phyloP scores from a whole-genome alignment of 2,113 vertebrate species.

The Philantomba maxwellii region DNA sequence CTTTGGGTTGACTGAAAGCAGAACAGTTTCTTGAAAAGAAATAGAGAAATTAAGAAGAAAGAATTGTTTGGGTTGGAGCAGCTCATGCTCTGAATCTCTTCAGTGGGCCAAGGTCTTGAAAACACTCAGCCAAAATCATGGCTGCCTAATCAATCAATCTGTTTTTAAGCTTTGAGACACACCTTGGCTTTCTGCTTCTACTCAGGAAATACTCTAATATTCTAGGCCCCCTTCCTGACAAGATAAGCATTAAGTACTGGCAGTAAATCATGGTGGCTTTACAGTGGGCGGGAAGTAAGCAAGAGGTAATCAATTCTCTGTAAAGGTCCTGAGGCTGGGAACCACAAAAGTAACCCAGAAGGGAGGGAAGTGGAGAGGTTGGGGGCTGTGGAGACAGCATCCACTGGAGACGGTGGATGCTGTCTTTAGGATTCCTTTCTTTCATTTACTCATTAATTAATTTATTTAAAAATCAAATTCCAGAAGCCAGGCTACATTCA shows the following conservation, averaged over 20 bases:
- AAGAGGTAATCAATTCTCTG: background rate
- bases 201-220: slow-evolving; percentile 6
- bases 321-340: background rate
- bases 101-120: background rate
- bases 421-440: background rate
- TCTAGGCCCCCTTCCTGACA: slow-evolving; percentile 14
- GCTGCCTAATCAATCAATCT: background rate
- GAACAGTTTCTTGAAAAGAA: background rate
- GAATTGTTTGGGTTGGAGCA: background rate
- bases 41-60: background rate
- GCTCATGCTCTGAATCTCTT: background rate
- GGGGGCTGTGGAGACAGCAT: too few species aligned
- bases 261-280: background rate
- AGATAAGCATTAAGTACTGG: background rate
- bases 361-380: background rate
- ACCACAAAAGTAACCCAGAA: background rate
- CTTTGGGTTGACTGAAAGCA: background rate
- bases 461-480: background rate
- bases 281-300: background rate
- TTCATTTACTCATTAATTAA: background rate
- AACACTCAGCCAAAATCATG: background rate
- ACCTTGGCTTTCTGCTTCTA: slow-evolving; percentile 19
- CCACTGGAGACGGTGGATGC: background rate
- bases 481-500: background rate
- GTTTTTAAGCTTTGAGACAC: background rate